Base-by-base conservation (phyloP, 2,797 vertebrate species). In the Sebastes iracundus region DNA sequence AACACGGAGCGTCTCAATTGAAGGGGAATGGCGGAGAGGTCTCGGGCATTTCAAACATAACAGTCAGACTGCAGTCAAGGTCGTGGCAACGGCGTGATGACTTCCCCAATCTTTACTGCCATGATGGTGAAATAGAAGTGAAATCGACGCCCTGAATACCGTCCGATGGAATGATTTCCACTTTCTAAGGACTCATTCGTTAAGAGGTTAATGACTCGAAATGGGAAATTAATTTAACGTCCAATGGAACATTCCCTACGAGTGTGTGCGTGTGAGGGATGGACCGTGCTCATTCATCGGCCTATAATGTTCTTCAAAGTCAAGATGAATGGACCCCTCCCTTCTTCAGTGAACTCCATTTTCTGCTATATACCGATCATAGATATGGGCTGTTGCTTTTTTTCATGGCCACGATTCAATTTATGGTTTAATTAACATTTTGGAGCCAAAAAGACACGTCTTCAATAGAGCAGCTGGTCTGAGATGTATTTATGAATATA, bases 341-440 rank as follows among this genome's bases (percentile, higher is more conserved):
- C 76, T 30, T 82, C 68, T 80, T 72, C 56, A 42, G 32, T 46
- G 75, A 75, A 80, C 84, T 87, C 68, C 78, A 80, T 84, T 79
- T 46, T 83, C 64, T 78, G 72, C 46, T 55, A 8, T 52, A 8
- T 42, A 55, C 70, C 20, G 73, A 87, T 92, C 85, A 59, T 6
- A 87, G 77, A 86, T 77, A 88, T 80, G 75, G 55, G 59, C 86
- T 73, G 86, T 60, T 84, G 75, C 78, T 84, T 79, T 79, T 64
- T 79, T 87, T 78, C 72, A 75, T 4, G 10, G 56, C 76, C 68
- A 8, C 56, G 60, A 81, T 87, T 90, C 38, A 88, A 91, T 94
- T 92, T 88, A 91, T 91, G 77, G 69, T 89, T 93, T 90, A 87
- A 93, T 95, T 93, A 90, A 85, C 79, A 90, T 80, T 91, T 88